These are phyloP conservation scores for Schizotus pectinicornis DNA, from an alignment of 2,888 invertebrate species.

Conservation along the genomic window DNA sequence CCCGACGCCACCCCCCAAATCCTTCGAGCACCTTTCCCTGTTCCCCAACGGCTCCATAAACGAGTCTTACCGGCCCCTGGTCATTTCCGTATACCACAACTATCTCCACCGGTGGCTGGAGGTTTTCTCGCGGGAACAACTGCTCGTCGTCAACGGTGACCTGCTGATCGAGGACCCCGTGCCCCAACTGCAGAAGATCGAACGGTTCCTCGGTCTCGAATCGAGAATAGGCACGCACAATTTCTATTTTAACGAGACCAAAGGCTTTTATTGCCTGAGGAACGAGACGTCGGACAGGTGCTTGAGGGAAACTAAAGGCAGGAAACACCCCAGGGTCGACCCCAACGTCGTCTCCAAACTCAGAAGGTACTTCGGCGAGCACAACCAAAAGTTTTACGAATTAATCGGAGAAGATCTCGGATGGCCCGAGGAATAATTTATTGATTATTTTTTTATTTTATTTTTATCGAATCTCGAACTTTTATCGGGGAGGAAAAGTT, in stretches of 20 bases:
- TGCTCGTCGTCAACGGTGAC: conserved; percentile 95
- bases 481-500: too few relatives aligned
- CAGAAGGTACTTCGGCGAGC: conserved; percentile 86
- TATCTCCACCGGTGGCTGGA: conserved; percentile 91
- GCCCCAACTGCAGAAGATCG: conserved; percentile 84
- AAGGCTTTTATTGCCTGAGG: conserved; percentile 93
- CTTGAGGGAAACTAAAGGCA: conserved; percentile 81
- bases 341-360: conserved; percentile 79
- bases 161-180: conserved; percentile 89
- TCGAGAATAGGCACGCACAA: conserved; percentile 79
- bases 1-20: conserved; percentile 56
- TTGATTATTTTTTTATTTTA: not conserved
- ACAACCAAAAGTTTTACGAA: conserved; percentile 91
- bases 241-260: conserved; percentile 96
- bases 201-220: conserved; percentile 81
- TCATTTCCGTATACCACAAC: conserved; percentile 89
- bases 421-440: conserved; percentile 85
- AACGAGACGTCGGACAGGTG: conserved; percentile 85
- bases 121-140: conserved; percentile 88
- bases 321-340: conserved; percentile 84
- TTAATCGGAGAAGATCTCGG: conserved; percentile 91
- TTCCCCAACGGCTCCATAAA: conserved; percentile 83
- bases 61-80: conserved; percentile 80
- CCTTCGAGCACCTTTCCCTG: conserved; percentile 83
- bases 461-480: too few relatives aligned